Conservation (phyloP, 2,888 invertebrate species). For the Ashinkailepas kermadecensis region DNA sequence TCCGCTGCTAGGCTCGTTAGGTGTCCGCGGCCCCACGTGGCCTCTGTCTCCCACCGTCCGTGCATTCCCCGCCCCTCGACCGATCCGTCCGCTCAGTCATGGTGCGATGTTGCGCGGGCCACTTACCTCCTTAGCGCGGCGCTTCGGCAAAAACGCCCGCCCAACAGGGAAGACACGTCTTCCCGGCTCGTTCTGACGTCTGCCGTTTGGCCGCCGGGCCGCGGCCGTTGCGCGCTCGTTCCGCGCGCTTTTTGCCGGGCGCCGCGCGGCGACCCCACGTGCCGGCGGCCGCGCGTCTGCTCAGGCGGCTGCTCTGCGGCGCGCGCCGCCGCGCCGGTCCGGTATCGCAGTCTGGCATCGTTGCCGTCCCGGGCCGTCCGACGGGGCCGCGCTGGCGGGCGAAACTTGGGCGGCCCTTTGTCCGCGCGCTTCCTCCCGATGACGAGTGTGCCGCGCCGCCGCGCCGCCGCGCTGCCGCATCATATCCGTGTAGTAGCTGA, state of each 20-base stretch:
- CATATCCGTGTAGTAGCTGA: background rate
- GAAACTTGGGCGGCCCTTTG: background rate
- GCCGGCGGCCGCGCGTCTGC: background rate
- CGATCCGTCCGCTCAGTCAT: too few species aligned
- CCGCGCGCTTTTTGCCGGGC: background rate
- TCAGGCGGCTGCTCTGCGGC: background rate
- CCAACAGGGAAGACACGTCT: background rate
- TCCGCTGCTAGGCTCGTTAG: too few species aligned
- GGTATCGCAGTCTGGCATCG: background rate
- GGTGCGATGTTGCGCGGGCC: background rate
- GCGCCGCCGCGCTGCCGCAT: background rate
- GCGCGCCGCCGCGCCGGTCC: background rate
- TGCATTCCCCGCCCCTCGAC: too few species aligned
- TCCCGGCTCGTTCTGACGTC: background rate
- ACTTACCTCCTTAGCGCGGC: background rate
- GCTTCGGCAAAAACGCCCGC: background rate
- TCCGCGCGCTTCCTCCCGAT: background rate
- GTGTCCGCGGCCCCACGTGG: too few species aligned
- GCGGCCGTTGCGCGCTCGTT: background rate
- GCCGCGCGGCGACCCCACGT: background rate
- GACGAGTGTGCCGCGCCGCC: background rate
- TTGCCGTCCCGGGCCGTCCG: background rate
- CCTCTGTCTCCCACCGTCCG: too few species aligned
- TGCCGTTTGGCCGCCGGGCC: background rate
- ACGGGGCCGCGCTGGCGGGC: background rate